phyloP scores from a whole-genome alignment of 1,140 invertebrate genomes.

The Drosophila oshimai region DNA sequence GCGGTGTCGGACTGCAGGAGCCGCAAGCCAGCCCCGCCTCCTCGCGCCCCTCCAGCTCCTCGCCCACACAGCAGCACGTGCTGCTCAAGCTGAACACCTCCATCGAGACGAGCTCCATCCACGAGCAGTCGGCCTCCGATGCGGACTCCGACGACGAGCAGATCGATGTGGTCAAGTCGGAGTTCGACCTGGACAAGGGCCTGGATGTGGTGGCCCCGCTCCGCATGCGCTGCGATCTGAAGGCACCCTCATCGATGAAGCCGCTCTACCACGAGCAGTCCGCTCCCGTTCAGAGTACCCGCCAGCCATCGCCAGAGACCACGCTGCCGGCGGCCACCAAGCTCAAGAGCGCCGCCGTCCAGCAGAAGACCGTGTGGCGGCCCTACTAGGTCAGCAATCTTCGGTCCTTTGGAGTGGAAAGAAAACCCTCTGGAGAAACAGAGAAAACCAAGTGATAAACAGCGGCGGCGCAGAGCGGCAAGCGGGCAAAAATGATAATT shows the following conservation, averaged over 20 bases:
- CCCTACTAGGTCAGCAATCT: slow-evolving; percentile 85
- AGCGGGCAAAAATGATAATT: slow-evolving; percentile 54
- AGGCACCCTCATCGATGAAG: slow-evolving; percentile 85
- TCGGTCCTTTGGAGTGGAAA: background rate
- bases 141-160: slow-evolving; percentile 87
- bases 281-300: background rate
- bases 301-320: slow-evolving; percentile 83
- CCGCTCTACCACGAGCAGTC: slow-evolving; percentile 78
- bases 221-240: slow-evolving; percentile 84
- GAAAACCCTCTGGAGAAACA: background rate
- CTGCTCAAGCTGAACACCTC: slow-evolving; percentile 84
- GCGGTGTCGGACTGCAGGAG: no score
- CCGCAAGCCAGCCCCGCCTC: slow-evolving; percentile 84
- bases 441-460: slow-evolving; percentile 43
- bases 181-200: slow-evolving; percentile 84
- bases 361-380: slow-evolving; percentile 88
- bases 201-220: slow-evolving; percentile 49
- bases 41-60: slow-evolving; percentile 84
- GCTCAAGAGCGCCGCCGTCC: slow-evolving; percentile 83
- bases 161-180: slow-evolving; percentile 90
- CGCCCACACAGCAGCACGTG: slow-evolving; percentile 83
- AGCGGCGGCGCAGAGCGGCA: slow-evolving; percentile 66
- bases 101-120: slow-evolving; percentile 85
- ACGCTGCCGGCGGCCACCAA: slow-evolving; percentile 83
- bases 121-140: slow-evolving; percentile 86